Evolutionary conservation across 2,113 vertebrate species (phyloP).

Genomic region (Artemisiospiza belli): DNA sequence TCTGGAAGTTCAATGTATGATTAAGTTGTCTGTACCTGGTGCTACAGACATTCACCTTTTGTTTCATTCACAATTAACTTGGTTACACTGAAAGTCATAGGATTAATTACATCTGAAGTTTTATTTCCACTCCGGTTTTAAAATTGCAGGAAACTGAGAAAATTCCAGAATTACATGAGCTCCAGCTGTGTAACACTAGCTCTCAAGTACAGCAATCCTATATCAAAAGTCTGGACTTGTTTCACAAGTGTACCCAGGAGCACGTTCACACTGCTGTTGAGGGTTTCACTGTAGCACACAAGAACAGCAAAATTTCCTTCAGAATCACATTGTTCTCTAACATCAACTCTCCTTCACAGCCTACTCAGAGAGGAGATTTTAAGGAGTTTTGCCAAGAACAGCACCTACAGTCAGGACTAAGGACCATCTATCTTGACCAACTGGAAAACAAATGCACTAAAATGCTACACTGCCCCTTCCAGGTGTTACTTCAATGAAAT

Average conservation of each 20-base stretch:
- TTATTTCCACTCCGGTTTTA: neutral
- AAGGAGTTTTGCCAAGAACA: neutral
- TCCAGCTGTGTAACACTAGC: neutral
- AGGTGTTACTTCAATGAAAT: neutral
- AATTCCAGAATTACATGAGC: neutral
- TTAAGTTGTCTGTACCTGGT: neutral
- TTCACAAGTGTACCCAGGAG: neutral
- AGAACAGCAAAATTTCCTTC: neutral
- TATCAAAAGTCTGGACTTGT: neutral
- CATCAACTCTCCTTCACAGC: neutral
- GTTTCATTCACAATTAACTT: neutral
- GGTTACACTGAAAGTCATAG: neutral
- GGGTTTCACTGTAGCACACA: neutral
- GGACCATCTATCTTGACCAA: neutral
- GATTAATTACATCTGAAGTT: neutral
- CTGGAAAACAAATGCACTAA: neutral
- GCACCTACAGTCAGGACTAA: neutral
- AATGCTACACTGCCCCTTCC: neutral
- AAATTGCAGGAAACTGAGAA: neutral
- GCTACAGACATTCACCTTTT: neutral
- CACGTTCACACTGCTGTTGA: fast-evolving
- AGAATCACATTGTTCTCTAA: neutral
- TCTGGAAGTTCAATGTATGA: neutral
- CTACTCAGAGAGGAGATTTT: neutral
- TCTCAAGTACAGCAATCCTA: neutral